Conservation (phyloP, 2,113 vertebrate genomes). For the Alethe castanea region DNA sequence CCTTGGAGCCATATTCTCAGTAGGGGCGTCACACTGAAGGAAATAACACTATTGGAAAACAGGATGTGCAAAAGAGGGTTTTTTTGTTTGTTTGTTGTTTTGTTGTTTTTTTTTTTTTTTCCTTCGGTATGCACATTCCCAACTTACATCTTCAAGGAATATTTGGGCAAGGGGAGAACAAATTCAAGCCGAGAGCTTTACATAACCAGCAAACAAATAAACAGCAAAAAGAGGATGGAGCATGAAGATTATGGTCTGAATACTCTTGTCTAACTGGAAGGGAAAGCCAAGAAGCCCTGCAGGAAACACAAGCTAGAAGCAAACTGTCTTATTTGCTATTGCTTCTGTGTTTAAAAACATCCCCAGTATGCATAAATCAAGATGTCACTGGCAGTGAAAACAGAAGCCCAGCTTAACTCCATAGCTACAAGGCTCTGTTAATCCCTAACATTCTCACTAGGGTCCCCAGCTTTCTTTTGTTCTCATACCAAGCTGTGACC, state of each 20-base stretch:
- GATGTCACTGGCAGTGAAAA: slow-evolving; percentile 37
- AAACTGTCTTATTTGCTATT: slow-evolving; percentile 37
- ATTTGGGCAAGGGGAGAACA: background rate
- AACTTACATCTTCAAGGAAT: background rate
- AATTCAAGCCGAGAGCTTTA: background rate
- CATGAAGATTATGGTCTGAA: background rate
- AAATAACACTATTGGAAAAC: background rate
- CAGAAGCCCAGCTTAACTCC: slow-evolving; percentile 51
- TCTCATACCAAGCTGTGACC: background rate
- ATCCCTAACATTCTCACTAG: slow-evolving; percentile 27
- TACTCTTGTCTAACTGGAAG: background rate
- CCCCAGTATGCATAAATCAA: slow-evolving; percentile 54
- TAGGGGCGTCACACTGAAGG: background rate
- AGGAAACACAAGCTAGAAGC: slow-evolving; percentile 24
- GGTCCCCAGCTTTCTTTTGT: slow-evolving; percentile 23
- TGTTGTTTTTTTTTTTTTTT: background rate
- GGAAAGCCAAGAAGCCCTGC: slow-evolving; percentile 18
- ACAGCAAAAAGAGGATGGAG: background rate
- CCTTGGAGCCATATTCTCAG: background rate
- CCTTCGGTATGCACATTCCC: background rate
- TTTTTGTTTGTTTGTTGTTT: too few species aligned
- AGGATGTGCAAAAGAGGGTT: background rate
- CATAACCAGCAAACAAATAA: background rate
- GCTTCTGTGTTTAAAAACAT: slow-evolving; percentile 52
- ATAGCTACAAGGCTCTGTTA: slow-evolving; percentile 55